phyloP scores from a whole-genome alignment of 1,140 invertebrate genomes.

The Megathymus violae region DNA sequence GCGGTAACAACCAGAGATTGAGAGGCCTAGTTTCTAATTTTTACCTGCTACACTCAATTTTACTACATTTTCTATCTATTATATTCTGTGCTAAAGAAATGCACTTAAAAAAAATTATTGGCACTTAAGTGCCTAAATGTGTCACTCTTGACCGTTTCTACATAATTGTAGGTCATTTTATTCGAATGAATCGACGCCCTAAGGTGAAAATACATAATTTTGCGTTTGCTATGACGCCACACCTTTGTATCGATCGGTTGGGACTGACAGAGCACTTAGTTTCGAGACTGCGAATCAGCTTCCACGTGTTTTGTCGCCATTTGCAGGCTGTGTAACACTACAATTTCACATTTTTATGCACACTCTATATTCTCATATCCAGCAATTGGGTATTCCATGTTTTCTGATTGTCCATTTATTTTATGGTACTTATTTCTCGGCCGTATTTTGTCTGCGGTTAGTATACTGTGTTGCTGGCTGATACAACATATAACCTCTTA shows the following conservation, averaged over 20 bases:
- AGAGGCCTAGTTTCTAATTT: slow-evolving; percentile 17
- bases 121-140: no score
- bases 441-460: no score
- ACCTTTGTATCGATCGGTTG: slow-evolving; percentile 41
- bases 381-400: not conserved
- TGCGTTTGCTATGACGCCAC: not conserved
- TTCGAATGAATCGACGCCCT: not conserved
- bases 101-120: no score
- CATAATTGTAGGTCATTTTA: not conserved
- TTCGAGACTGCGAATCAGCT: slow-evolving; percentile 25
- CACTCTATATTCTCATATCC: not conserved
- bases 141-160: no score
- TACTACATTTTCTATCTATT: not conserved
- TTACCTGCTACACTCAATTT: slow-evolving; percentile 16
- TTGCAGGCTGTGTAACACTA: slow-evolving; percentile 27
- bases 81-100: not conserved
- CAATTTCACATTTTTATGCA: slow-evolving; percentile 33
- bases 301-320: slow-evolving; percentile 58
- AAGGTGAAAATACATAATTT: not conserved
- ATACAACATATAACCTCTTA: no score
- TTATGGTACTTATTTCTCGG: no score
- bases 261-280: not conserved
- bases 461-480: no score
- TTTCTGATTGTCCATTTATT: no score
- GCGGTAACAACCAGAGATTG: slow-evolving; percentile 38